phyloP scores from a whole-genome alignment of 53 echinoderm and acorn worm genomes.

The Apostichopus leukothele region DNA sequence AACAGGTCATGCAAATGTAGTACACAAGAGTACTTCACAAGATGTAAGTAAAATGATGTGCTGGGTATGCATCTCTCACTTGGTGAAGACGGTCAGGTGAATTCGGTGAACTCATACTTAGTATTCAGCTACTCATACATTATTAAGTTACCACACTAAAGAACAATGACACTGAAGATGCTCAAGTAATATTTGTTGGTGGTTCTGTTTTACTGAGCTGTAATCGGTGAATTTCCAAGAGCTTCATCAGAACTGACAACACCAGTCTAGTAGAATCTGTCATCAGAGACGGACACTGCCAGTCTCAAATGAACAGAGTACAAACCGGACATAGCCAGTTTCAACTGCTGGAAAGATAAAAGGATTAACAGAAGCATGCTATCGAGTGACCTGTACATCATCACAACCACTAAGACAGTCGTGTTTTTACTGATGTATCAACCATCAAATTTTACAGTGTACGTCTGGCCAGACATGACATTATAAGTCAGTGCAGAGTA shows the following conservation, averaged over 20 bases:
- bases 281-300: not conserved
- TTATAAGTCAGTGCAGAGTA: not conserved
- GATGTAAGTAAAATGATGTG: not conserved
- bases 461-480: not conserved
- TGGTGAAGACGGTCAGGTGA: too few species aligned
- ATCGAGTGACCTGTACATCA: not conserved
- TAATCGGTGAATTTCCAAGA: too few species aligned
- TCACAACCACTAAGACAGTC: not conserved
- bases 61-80: not conserved
- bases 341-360: conserved; percentile 2
- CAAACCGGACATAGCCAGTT: not conserved
- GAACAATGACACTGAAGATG: too few species aligned
- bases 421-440: not conserved
- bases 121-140: too few species aligned
- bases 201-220: too few species aligned
- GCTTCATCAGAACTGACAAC: too few species aligned
- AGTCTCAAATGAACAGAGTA: not conserved
- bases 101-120: too few species aligned
- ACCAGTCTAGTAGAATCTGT: too few species aligned
- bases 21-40: conserved; percentile 6
- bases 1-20: not conserved
- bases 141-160: too few species aligned
- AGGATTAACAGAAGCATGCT: conserved; percentile 8
- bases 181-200: too few species aligned
- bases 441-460: not conserved